These are phyloP conservation scores for Menidia menidia DNA, from an alignment of 2,797 vertebrate species.

Conservation along the genomic window DNA sequence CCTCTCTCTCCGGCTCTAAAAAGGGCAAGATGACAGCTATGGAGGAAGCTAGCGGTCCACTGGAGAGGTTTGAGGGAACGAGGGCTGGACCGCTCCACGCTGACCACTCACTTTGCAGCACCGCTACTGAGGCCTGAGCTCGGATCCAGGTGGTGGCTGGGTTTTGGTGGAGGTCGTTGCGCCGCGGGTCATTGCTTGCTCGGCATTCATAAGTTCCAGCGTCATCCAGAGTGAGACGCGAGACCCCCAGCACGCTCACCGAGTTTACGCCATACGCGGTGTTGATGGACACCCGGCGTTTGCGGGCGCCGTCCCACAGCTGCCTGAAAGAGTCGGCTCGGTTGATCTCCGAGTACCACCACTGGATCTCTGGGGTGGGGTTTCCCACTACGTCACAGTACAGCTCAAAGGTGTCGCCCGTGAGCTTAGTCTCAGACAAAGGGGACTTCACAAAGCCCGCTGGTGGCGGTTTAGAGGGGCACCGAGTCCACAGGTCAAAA, in stretches of 20 bases:
- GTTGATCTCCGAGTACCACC: slow-evolving; percentile 98
- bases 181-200: slow-evolving; percentile 96
- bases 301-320: slow-evolving; percentile 93
- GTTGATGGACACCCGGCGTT: slow-evolving; percentile 91
- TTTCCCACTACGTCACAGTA: slow-evolving; percentile 96
- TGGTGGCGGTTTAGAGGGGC: slow-evolving; percentile 53
- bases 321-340: slow-evolving; percentile 95
- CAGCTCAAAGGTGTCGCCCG: slow-evolving; percentile 95
- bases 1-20: slow-evolving; percentile 27
- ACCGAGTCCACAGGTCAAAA: slow-evolving; percentile 18
- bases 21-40: slow-evolving; percentile 42
- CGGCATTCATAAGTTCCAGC: slow-evolving; percentile 97
- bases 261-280: slow-evolving; percentile 92
- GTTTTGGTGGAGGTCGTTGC: slow-evolving; percentile 95
- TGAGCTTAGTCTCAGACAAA: slow-evolving; percentile 96
- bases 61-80: slow-evolving; percentile 47
- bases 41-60: slow-evolving; percentile 45
- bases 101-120: slow-evolving; percentile 97
- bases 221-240: slow-evolving; percentile 90
- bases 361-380: slow-evolving; percentile 98
- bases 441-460: slow-evolving; percentile 98
- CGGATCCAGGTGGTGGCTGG: slow-evolving; percentile 97
- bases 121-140: slow-evolving; percentile 94
- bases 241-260: slow-evolving; percentile 91
- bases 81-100: slow-evolving; percentile 42